A percentile compares a stretch with the other conserved stretches of the same genome.
Evolutionary conservation across 2,888 invertebrate genomes (phyloP).

Genomic region (Erynnis tages): DNA sequence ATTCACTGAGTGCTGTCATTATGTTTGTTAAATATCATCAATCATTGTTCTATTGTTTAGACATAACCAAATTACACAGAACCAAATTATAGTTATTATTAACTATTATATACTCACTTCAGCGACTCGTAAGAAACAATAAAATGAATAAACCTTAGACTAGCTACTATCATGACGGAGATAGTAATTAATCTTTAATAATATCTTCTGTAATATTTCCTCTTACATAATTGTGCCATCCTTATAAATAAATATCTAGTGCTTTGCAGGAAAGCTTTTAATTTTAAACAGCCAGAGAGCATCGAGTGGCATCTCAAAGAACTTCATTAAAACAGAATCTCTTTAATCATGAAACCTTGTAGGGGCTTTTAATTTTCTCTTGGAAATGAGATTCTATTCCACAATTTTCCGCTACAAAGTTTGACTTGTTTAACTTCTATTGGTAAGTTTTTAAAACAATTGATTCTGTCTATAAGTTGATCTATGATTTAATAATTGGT

Average conservation of each 20-base stretch:
- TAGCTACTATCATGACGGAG: too few species aligned
- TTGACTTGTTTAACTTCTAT: too few species aligned
- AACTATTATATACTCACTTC: too few species aligned
- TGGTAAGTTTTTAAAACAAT: too few species aligned
- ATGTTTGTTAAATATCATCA: too few species aligned
- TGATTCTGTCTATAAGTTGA: too few species aligned
- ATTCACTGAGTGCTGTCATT: background rate
- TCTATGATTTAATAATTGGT: too few species aligned
- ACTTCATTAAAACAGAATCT: constrained; percentile 19
- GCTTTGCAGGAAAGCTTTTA: constrained; percentile 16
- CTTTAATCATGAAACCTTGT: constrained; percentile 19
- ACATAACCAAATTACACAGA: background rate
- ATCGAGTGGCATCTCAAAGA: constrained; percentile 23
- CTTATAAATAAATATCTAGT: constrained; percentile 3
- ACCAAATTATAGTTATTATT: background rate
- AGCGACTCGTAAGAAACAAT: too few species aligned
- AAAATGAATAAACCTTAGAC: too few species aligned
- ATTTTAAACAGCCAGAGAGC: constrained; percentile 16
- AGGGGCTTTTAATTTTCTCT: constrained; percentile 11
- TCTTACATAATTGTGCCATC: too few species aligned
- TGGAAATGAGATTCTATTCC: background rate
- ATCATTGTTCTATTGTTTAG: background rate
- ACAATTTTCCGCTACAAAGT: background rate
- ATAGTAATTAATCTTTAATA: too few species aligned
- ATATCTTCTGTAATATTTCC: too few species aligned